These are phyloP conservation scores for Cyprinella venusta DNA, from an alignment of 2,797 vertebrate genomes.

Conservation along the genomic window DNA sequence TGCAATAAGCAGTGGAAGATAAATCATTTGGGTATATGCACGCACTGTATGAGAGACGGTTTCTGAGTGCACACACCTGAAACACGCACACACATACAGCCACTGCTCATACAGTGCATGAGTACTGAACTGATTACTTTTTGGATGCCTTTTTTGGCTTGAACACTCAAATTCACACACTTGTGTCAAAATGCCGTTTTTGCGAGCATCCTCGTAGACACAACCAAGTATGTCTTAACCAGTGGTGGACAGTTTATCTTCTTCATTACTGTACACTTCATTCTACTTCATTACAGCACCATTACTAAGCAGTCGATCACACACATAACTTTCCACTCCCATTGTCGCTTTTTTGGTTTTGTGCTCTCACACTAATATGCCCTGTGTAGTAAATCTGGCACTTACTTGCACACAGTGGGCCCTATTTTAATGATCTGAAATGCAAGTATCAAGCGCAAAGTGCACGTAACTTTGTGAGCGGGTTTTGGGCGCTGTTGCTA, in stretches of 20 bases:
- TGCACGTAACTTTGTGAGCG: too few relatives aligned
- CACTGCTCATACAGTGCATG: background rate
- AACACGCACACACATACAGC: background rate
- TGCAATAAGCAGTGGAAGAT: background rate
- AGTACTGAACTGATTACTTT: background rate
- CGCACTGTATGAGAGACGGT: background rate
- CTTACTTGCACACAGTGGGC: too few relatives aligned
- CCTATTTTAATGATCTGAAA: too few relatives aligned
- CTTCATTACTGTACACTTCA: too few relatives aligned
- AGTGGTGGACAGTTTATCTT: background rate
- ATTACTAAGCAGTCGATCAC: too few relatives aligned
- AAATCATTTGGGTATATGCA: background rate
- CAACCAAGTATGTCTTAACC: background rate
- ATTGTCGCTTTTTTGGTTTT: too few relatives aligned
- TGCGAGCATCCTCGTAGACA: background rate
- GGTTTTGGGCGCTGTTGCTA: too few relatives aligned
- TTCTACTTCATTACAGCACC: too few relatives aligned
- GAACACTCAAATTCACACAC: background rate
- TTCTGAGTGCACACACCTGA: background rate
- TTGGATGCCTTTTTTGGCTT: background rate
- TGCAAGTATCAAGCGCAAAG: too few relatives aligned
- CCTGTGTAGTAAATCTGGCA: too few relatives aligned
- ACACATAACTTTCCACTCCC: too few relatives aligned
- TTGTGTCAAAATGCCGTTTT: background rate
- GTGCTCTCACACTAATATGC: too few relatives aligned